Evolutionary conservation across 2,113 vertebrate genomes (phyloP).

Genomic region (Tamias sibiricus): DNA sequence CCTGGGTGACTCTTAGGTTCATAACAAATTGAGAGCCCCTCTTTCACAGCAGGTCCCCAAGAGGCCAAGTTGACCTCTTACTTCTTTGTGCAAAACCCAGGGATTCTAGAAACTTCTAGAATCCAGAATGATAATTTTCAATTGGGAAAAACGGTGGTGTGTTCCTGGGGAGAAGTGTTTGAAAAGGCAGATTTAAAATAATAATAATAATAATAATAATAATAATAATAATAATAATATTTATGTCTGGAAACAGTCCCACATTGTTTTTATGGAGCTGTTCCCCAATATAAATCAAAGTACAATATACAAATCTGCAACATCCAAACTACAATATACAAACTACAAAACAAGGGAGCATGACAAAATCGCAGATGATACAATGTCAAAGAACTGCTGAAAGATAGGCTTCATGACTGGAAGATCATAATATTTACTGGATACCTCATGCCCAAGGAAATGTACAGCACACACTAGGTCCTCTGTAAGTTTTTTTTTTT

Average conservation of each 20-base stretch:
- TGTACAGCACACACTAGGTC: not conserved
- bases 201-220: slow-evolving; percentile 4
- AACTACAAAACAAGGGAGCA: not conserved
- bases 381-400: not conserved
- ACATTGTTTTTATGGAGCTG: not conserved
- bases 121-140: not conserved
- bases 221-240: slow-evolving; percentile 29
- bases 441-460: not conserved
- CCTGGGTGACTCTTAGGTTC: not conserved
- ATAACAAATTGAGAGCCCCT: not conserved
- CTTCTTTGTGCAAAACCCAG: not conserved
- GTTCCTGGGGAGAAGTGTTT: not conserved
- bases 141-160: not conserved
- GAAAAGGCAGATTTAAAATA: slow-evolving; percentile 40
- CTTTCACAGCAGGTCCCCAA: not conserved
- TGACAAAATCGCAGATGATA: not conserved
- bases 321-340: not conserved
- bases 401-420: not conserved
- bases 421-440: not conserved
- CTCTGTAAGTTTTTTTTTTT: not conserved
- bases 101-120: slow-evolving; percentile 21
- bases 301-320: not conserved
- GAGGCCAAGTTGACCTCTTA: not conserved
- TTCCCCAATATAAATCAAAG: not conserved
- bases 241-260: not conserved